Conservation (phyloP, 2,888 invertebrate species). For the Pseudococcus viburni region DNA sequence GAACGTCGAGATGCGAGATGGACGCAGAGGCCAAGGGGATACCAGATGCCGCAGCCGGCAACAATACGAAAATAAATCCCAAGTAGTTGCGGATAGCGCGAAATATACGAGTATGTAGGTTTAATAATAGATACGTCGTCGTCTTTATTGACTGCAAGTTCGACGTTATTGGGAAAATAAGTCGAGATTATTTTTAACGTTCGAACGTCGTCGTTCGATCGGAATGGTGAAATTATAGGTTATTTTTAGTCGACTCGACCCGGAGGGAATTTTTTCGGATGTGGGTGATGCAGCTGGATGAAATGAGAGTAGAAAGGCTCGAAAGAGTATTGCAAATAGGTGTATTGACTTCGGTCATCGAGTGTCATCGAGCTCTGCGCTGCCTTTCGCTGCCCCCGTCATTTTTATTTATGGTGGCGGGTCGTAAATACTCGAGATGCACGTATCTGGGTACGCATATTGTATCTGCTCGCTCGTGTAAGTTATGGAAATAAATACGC, state of each 20-base stretch:
- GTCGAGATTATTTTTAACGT: slow-evolving; percentile 12
- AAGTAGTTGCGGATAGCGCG: neutral
- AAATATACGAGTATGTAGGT: slow-evolving; percentile 1
- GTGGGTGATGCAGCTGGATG: too few species aligned
- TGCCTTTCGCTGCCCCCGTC: neutral
- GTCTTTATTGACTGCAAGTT: slow-evolving; percentile 15
- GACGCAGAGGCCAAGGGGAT: neutral
- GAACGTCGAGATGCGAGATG: neutral
- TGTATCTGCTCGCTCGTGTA: neutral
- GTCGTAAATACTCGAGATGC: neutral
- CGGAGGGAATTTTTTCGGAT: too few species aligned
- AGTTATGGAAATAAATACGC: slow-evolving; percentile 3
- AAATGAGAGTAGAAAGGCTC: too few species aligned
- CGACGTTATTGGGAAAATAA: slow-evolving; percentile 11
- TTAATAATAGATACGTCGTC: slow-evolving; percentile 27
- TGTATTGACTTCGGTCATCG: slow-evolving; percentile 15
- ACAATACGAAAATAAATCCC: slow-evolving; percentile 22
- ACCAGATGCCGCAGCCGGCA: slow-evolving; percentile 6
- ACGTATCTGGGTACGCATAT: neutral
- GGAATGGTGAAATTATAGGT: neutral
- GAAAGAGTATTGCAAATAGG: neutral
- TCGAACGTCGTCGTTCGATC: neutral
- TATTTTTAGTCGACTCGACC: neutral
- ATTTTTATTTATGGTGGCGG: neutral
- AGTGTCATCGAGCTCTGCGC: neutral